Conservation (phyloP, 30 jellyfish, hydroid and myxozoan species). For the Sanderia malayensis region DNA sequence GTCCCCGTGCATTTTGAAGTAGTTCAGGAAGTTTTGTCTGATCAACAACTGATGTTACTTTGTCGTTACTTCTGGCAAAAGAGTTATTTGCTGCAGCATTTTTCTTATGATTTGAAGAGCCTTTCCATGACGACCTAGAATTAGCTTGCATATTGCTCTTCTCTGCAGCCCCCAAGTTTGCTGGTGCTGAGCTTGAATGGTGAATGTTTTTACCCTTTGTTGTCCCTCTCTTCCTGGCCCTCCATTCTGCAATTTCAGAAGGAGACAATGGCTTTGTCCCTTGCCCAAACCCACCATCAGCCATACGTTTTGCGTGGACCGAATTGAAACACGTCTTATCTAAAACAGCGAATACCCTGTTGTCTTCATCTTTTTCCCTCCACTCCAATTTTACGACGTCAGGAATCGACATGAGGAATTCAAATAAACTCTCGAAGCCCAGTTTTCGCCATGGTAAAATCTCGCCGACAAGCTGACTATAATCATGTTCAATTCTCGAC, state of each 20-base stretch:
- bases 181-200: constrained; percentile 6
- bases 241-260: constrained; percentile 51
- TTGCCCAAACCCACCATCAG: constrained; percentile 47
- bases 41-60: no score
- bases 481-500: constrained; percentile 41
- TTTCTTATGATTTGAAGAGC: no score
- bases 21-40: neutral
- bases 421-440: constrained; percentile 62
- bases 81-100: no score
- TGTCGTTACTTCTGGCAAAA: no score
- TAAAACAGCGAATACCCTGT: constrained; percentile 72
- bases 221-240: neutral
- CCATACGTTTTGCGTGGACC: constrained; percentile 69
- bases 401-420: constrained; percentile 63
- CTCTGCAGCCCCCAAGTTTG: neutral
- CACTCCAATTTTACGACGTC: constrained; percentile 75
- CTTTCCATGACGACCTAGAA: no score
- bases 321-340: constrained; percentile 55
- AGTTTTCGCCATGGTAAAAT: constrained; percentile 40
- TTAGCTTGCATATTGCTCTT: no score
- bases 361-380: constrained; percentile 64
- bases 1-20: no score
- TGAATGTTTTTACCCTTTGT: neutral
- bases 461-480: constrained; percentile 57
- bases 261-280: constrained; percentile 53